Evolutionary conservation across 2,113 vertebrate genomes (phyloP), one percentile per base, ranked within the genome.

Genomic region (Tretioscincus oriximinensis): DNA sequence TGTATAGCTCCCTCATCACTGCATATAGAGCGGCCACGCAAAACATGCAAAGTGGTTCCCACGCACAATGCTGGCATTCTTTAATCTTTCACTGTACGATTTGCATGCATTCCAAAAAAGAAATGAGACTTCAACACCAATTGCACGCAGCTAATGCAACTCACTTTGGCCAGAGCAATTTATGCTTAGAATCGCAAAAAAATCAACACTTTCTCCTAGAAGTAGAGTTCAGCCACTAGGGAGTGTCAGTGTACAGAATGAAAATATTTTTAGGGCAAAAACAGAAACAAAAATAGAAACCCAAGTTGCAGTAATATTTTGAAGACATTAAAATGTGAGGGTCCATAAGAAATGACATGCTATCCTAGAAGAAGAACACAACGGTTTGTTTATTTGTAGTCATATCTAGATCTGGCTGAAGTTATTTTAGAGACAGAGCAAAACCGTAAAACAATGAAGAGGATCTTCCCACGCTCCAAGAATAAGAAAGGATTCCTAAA

Each of bases 181-280:
- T 68, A n/a, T 69, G 11, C 31, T 51, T 51, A 65, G 22, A 18
- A 2, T 66, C 35, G 41, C 22, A n/a, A 21, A 41, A 63, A 8
- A 63, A 58, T 70, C 66, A 58, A 76, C 76, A 45, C 61, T 18
- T 54, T 65, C 64, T 5, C 35, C 35, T 61, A 66, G 64, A 18
- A 7, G 12, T 1, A 11, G 18, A 49, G 1, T 60, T 11, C n/a
- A 80, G 61, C 51, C 80, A 70, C 73, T 84, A 83, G 72, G 54
- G 72, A 70, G 77, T 63, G 71, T 29, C 65, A 28, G 65, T 82
- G 65, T n/a, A 67, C 67, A 86, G 61, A 64, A 20, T 1, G 64
- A 63, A 2, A 12, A 63, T 47, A 73, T 76, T 80, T 45, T 31
- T 66, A 12, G 29, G 14, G 35, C 21, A 20, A 21, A 58, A 10